phyloP scores from a whole-genome alignment of 2,113 vertebrate species.

The Pomatorhinus ruficollis region DNA sequence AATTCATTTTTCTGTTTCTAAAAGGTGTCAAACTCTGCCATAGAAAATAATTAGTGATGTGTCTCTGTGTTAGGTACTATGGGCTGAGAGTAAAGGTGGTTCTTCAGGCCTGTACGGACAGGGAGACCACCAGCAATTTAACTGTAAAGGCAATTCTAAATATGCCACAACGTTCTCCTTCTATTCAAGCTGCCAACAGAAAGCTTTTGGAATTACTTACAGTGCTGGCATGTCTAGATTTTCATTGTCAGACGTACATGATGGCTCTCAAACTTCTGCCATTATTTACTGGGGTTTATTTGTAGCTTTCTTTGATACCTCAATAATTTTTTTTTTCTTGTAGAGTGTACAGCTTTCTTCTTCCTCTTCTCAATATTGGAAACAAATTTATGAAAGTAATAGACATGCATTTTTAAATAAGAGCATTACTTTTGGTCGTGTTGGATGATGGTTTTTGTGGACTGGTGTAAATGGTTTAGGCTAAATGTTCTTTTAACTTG shows the following conservation, averaged over 20 bases:
- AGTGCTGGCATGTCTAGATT: not conserved
- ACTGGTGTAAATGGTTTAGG: not conserved
- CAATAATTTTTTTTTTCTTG: not conserved
- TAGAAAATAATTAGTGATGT: not conserved
- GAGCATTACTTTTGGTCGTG: not conserved
- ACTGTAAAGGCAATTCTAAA: not conserved
- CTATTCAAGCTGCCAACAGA: not conserved
- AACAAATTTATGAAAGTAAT: not conserved
- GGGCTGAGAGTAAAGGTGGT: not conserved
- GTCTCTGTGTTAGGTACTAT: not conserved
- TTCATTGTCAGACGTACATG: not conserved
- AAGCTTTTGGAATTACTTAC: not conserved
- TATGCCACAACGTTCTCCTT: not conserved
- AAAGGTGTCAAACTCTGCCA: not conserved
- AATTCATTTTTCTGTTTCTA: not conserved
- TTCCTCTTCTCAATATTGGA: not conserved
- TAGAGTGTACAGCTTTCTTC: not conserved
- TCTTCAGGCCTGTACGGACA: not conserved
- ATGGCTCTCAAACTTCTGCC: not conserved
- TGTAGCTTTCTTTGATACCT: not conserved
- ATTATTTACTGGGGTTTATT: not conserved
- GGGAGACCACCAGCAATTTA: not conserved
- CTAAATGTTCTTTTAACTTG: not conserved
- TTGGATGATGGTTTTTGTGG: not conserved
- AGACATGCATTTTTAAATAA: not conserved